A percentile compares a stretch with the other conserved stretches of the same genome.
Conservation (phyloP, 35 echinoderm and acorn worm genomes). For the Patiria miniata region DNA sequence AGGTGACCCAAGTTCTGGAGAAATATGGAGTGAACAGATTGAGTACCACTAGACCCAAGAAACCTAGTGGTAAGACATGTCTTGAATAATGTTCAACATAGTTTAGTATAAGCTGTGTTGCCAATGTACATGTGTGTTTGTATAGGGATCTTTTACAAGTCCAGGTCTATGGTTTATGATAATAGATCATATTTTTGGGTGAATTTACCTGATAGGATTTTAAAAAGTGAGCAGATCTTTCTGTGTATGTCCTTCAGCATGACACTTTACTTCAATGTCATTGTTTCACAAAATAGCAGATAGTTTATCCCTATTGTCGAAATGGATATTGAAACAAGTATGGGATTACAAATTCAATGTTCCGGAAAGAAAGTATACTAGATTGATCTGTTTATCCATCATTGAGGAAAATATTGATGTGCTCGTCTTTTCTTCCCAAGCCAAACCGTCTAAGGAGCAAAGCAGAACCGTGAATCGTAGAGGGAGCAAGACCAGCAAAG, state of each 20-base stretch:
- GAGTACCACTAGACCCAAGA: not conserved
- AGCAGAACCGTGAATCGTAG: conserved; percentile 23
- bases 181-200: no score
- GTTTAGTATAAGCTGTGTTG: not conserved
- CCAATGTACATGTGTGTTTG: not conserved
- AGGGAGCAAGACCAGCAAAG: conserved; percentile 55
- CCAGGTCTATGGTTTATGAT: not conserved
- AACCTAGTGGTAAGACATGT: not conserved
- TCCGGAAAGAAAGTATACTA: no score
- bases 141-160: not conserved
- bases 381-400: no score
- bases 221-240: no score
- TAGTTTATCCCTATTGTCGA: no score
- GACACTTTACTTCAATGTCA: no score
- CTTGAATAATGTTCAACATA: not conserved
- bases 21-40: conserved; percentile 64
- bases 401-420: no score
- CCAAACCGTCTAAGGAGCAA: conserved; percentile 40
- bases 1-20: conserved; percentile 57
- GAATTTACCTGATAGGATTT: no score
- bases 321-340: no score
- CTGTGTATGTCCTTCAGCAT: no score
- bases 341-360: no score
- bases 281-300: no score
- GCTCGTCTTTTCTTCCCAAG: not conserved